Evolutionary conservation across 2,888 invertebrate species (phyloP), one percentile per base, ranked within the genome.

Genomic region (Dasypogon diadema): DNA sequence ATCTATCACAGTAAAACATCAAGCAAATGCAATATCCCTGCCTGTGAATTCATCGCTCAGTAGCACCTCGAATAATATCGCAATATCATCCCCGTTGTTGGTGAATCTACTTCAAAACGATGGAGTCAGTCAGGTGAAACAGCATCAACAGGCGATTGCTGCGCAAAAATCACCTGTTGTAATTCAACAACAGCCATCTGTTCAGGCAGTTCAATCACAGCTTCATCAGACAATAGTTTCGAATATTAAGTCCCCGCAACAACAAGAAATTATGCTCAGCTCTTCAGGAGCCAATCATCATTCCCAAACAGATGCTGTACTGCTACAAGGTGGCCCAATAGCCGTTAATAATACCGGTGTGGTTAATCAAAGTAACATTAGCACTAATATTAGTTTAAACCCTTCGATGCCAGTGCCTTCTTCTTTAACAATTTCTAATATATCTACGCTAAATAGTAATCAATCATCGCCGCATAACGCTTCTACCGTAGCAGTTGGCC

Each of bases 21-120:
- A 65, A 56, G 37, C 73, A 22, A 75, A 75, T 46, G 34, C 60
- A 18, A 75, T 75, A 48, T 55, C 76, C 16, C 34, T 74, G 51
- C 51, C 77, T 18, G 42, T 48, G 14, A 78, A 74, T 75, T n/a
- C 63, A 34, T 55, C 73, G 6, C 22, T 63, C 14, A 51, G 46
- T 55, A 18, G 42, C 48, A 72, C 70, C 74, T 79, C 80, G 58
- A 83, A 83, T 77, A 88, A 90, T 78, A 93, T 93, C 80, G 93
- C 93, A 75, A 90, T 93, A 85, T 95, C 92, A 79, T 97, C 96
- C 83, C 97, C 97, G 21, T 87, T 97, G 80, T 88, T 97, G 79
- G 97, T 97, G 34, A 97, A 97, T 86, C 87, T 97, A 80, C 88
- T 97, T 81, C 97, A 97, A 87, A 97, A 94, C 83, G 96, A 96